Percentiles rank a stretch among this genome's conserved stretches.
These are phyloP conservation scores for Drosophila kanekoi DNA, from an alignment of 2,888 invertebrate genomes.

Conservation along the genomic window DNA sequence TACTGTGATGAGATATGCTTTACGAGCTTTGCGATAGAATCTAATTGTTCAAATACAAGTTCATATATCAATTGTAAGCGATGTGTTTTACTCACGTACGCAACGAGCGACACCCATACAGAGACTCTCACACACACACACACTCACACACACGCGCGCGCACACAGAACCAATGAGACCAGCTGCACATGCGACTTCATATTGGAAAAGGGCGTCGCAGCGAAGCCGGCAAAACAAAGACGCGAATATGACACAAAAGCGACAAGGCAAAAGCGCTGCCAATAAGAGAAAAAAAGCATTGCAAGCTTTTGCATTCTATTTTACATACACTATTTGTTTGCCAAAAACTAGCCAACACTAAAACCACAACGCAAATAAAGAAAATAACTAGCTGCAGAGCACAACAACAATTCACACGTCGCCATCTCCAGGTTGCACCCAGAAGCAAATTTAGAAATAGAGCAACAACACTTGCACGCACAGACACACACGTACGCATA, in stretches of 20 bases:
- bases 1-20: too few species aligned
- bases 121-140: background rate
- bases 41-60: background rate
- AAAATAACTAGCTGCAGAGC: constrained; percentile 18
- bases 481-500: constrained; percentile 25
- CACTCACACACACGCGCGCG: constrained; percentile 1
- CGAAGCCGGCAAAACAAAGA: constrained; percentile 76
- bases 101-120: constrained; percentile 8
- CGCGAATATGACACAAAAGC: constrained; percentile 62
- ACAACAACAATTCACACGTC: constrained; percentile 17
- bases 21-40: background rate
- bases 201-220: constrained; percentile 68
- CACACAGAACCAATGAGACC: constrained; percentile 27
- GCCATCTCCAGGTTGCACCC: constrained; percentile 59
- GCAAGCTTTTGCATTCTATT: constrained; percentile 19
- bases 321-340: constrained; percentile 20
- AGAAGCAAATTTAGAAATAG: constrained; percentile 56
- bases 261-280: constrained; percentile 46
- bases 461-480: constrained; percentile 34
- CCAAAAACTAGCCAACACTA: constrained; percentile 26
- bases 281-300: constrained; percentile 21
- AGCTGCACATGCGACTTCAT: constrained; percentile 59
- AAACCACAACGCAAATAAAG: constrained; percentile 13
- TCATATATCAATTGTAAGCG: constrained; percentile 19
- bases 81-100: constrained; percentile 12